phyloP scores from a whole-genome alignment of 2,888 invertebrate genomes.

The Luperina testacea region DNA sequence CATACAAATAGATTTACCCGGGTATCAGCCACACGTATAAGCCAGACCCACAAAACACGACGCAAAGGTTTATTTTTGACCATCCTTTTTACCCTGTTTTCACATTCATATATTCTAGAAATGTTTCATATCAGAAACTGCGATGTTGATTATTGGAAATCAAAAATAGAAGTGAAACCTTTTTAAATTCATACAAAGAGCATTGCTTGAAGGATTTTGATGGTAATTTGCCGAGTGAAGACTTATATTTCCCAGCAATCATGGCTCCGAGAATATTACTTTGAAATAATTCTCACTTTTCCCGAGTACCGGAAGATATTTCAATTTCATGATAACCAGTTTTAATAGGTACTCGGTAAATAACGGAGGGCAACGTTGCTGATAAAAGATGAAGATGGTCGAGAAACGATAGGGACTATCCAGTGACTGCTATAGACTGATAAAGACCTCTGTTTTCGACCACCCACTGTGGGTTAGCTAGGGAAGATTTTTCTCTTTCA shows the following conservation, averaged over 20 bases:
- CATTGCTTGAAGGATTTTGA: neutral
- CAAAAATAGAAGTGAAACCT: conserved; percentile 9
- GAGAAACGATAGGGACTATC: neutral
- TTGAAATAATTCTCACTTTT: neutral
- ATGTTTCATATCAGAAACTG: neutral
- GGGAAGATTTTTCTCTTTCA: neutral
- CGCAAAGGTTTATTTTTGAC: neutral
- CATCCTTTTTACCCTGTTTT: too few relatives aligned
- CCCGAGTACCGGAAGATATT: neutral
- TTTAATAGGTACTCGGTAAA: neutral
- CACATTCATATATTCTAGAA: neutral
- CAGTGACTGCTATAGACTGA: neutral
- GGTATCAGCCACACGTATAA: neutral
- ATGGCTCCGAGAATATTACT: neutral
- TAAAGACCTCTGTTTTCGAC: neutral
- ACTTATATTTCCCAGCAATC: neutral
- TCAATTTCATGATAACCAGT: neutral
- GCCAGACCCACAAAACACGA: neutral
- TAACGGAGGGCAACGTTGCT: neutral
- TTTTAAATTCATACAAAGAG: neutral
- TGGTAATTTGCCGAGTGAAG: neutral
- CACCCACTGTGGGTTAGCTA: neutral
- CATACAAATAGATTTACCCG: neutral
- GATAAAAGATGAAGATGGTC: neutral
- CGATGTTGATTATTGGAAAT: neutral